Conservation (phyloP, 2,113 vertebrate species). For the Elgaria multicarinata region DNA sequence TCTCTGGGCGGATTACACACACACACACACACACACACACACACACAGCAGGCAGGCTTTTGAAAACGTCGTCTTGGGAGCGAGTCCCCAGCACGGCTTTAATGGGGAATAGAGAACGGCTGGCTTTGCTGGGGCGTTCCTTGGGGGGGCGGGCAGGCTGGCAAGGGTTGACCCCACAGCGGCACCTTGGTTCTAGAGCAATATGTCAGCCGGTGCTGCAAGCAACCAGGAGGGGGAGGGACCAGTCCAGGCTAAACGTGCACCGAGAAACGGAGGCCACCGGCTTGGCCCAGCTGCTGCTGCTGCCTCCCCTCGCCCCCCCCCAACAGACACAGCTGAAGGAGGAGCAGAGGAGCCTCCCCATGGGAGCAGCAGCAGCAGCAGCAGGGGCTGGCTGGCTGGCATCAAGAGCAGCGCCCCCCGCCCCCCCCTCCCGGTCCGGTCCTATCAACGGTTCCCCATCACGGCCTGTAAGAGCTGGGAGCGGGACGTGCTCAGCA, state of each 20-base stretch:
- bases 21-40: no score
- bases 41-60: slow-evolving; percentile 26
- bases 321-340: no score
- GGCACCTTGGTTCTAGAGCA: background rate
- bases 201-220: no score
- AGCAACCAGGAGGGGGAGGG: background rate
- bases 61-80: background rate
- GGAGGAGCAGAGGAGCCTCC: no score
- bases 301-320: background rate
- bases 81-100: background rate
- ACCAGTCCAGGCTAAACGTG: background rate
- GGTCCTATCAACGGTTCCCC: no score
- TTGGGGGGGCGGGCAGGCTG: background rate
- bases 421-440: no score
- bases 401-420: background rate
- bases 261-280: background rate
- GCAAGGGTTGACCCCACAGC: background rate
- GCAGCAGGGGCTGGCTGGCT: no score
- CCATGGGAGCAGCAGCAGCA: no score
- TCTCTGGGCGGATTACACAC: no score
- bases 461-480: background rate
- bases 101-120: background rate
- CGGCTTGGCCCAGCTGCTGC: background rate
- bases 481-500: background rate
- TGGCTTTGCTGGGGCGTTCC: background rate